phyloP scores from a whole-genome alignment of 2,113 vertebrate species.

The Corapipo altera region DNA sequence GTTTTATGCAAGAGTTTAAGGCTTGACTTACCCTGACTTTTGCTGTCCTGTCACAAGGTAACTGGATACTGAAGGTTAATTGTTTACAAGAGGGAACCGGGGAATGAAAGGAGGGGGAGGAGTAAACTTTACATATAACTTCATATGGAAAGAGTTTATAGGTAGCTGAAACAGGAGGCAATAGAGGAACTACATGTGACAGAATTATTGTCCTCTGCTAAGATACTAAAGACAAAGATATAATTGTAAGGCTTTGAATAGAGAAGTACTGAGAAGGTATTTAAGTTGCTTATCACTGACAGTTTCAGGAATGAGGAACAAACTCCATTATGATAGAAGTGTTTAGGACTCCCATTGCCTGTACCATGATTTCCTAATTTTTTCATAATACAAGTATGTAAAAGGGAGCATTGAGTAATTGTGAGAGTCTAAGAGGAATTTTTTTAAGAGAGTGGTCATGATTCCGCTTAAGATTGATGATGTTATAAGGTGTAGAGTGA shows the following conservation, averaged over 20 bases:
- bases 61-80: constrained; percentile 35
- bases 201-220: neutral
- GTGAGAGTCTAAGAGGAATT: neutral
- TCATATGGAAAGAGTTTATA: neutral
- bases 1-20: constrained; percentile 27
- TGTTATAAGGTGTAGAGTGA: neutral
- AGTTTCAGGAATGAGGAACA: neutral
- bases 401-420: neutral
- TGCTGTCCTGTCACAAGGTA: constrained; percentile 21
- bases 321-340: neutral
- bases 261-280: neutral
- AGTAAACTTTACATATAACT: constrained; percentile 9
- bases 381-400: neutral
- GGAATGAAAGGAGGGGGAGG: neutral
- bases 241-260: neutral
- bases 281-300: neutral
- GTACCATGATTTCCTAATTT: neutral
- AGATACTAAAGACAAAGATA: neutral
- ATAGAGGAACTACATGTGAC: neutral
- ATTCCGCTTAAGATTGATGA: neutral
- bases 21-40: constrained; percentile 41
- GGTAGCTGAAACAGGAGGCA: neutral
- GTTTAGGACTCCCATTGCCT: neutral
- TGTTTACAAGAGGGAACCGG: neutral
- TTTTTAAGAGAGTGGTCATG: neutral